Evolutionary conservation across 2,797 vertebrate species (phyloP).

Genomic region (Antennarius maculatus): DNA sequence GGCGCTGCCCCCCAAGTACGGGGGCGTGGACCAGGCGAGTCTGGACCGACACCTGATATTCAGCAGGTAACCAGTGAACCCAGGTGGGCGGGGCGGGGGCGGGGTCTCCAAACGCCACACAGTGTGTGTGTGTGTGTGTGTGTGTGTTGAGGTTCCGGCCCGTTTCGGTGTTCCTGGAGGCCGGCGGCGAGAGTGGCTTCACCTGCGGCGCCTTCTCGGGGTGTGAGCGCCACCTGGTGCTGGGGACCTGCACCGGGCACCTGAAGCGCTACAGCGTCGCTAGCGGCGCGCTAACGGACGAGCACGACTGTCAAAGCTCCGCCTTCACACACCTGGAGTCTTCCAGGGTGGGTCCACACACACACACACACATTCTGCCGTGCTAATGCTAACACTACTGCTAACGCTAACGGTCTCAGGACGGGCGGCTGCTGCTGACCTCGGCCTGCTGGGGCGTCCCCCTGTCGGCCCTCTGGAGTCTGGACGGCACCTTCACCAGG

Average conservation of each 20-base stretch:
- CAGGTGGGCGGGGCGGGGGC: too few relatives aligned
- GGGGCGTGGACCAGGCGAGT: slow-evolving; percentile 91
- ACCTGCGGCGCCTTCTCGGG: slow-evolving; percentile 96
- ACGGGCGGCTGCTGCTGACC: slow-evolving; percentile 92
- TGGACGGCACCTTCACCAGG: slow-evolving; percentile 93
- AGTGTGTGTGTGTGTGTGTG: too few relatives aligned
- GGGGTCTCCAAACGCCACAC: too few relatives aligned
- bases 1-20: slow-evolving; percentile 91
- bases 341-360: slow-evolving; percentile 80
- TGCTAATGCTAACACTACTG: too few relatives aligned
- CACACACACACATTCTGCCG: not conserved
- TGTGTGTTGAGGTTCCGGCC: slow-evolving; percentile 87
- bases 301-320: slow-evolving; percentile 93
- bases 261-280: slow-evolving; percentile 94
- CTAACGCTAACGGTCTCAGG: slow-evolving; percentile 70
- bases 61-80: slow-evolving; percentile 83
- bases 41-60: slow-evolving; percentile 96
- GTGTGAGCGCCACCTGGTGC: slow-evolving; percentile 91
- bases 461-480: slow-evolving; percentile 93
- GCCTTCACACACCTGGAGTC: slow-evolving; percentile 95
- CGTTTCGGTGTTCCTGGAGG: slow-evolving; percentile 93
- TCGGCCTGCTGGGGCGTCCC: slow-evolving; percentile 94
- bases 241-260: slow-evolving; percentile 93
- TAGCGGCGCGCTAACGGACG: slow-evolving; percentile 92
- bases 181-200: slow-evolving; percentile 93